A percentile compares a stretch with the other conserved stretches of the same genome.
These are phyloP conservation scores for Unio pictorum DNA, from an alignment of 2,888 invertebrate species.

Conservation along the genomic window DNA sequence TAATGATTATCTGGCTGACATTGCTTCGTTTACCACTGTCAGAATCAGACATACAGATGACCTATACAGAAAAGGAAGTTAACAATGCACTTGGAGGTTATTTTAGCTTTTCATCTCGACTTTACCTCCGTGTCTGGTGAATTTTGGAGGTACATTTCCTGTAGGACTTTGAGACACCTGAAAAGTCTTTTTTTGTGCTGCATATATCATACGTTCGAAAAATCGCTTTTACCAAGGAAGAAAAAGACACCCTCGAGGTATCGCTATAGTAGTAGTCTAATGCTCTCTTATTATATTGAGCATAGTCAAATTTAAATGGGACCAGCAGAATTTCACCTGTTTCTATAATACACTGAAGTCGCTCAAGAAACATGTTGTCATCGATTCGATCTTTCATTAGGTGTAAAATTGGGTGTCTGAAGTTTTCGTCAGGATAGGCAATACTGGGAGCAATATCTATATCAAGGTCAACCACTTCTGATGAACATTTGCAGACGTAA, in stretches of 20 bases:
- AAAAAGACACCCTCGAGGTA: slow-evolving; percentile 21
- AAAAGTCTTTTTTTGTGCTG: slow-evolving; percentile 14
- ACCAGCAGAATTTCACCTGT: slow-evolving; percentile 11
- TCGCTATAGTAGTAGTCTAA: slow-evolving; percentile 16
- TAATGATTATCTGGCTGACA: too few relatives aligned
- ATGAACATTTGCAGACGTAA: slow-evolving; percentile 3
- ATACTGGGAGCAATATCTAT: slow-evolving; percentile 23
- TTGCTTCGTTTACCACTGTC: neutral
- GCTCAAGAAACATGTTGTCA: slow-evolving; percentile 7
- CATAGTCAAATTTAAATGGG: slow-evolving; percentile 18
- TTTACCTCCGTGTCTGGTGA: slow-evolving; percentile 4
- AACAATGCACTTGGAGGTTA: slow-evolving; percentile 17
- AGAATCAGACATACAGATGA: neutral
- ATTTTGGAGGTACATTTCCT: slow-evolving; percentile 16
- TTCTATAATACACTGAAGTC: slow-evolving; percentile 2
- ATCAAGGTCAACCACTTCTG: slow-evolving; percentile 8
- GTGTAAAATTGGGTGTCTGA: slow-evolving; percentile 10
- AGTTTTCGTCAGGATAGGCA: slow-evolving; percentile 8
- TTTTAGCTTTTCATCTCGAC: slow-evolving; percentile 8
- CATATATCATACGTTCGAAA: slow-evolving; percentile 10
- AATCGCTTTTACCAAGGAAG: slow-evolving; percentile 17
- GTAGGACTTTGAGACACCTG: slow-evolving; percentile 17
- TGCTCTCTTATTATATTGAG: neutral
- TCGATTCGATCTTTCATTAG: neutral
- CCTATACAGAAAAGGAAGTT: slow-evolving; percentile 1